Conservation (phyloP, 2,113 vertebrate species). For the Bungarus multicinctus region DNA sequence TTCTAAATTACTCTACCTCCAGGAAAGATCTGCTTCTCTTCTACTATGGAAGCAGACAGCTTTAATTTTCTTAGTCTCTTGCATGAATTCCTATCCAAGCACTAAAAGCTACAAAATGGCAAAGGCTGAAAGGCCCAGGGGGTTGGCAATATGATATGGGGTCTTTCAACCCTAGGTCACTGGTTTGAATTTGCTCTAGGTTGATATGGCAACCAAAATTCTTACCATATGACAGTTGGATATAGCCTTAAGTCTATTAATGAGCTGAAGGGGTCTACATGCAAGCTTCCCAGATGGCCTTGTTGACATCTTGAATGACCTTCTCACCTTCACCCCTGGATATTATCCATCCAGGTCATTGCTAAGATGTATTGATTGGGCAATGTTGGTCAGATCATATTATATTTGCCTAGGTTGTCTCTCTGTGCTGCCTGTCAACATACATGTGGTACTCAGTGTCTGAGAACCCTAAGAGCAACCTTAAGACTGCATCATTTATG, state of each 20-base stretch:
- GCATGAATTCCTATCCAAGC: conserved; percentile 16
- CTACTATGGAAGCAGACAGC: background rate
- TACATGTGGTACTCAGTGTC: conserved; percentile 10
- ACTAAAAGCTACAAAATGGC: background rate
- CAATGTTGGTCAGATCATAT: background rate
- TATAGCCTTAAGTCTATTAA: conserved; percentile 1
- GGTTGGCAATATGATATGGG: background rate
- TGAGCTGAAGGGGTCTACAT: background rate
- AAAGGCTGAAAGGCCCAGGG: background rate
- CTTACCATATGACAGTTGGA: background rate
- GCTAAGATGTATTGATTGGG: background rate
- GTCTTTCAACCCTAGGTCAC: background rate
- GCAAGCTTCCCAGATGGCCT: background rate
- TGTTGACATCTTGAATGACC: background rate
- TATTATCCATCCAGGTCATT: background rate
- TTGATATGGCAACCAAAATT: background rate
- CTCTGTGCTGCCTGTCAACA: background rate
- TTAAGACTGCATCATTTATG: conserved; percentile 41
- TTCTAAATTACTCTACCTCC: background rate
- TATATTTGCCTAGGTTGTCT: background rate
- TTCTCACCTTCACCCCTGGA: background rate
- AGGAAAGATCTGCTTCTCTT: background rate
- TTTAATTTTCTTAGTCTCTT: conserved; percentile 12
- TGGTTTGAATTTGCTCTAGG: background rate
- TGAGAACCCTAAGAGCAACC: background rate